Percentiles rank a stretch among this genome's conserved stretches.
phyloP scores from a whole-genome alignment of 2,797 vertebrate species.

The Liasis olivaceus region DNA sequence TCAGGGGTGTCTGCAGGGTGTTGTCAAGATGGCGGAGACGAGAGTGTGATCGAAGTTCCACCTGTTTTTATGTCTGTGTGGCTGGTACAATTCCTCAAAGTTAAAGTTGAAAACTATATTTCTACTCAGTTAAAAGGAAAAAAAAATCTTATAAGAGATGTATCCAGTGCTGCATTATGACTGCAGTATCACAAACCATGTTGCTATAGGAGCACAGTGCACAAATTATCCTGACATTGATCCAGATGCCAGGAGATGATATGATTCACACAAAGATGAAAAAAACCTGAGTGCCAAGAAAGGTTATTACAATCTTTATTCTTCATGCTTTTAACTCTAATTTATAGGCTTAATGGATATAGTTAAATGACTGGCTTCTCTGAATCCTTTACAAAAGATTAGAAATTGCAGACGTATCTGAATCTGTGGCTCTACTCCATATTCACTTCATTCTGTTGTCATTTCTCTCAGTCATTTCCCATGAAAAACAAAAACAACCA shows the following conservation, averaged over 20 bases:
- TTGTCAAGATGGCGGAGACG: background rate
- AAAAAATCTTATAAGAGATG: background rate
- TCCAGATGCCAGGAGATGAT: background rate
- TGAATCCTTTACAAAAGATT: background rate
- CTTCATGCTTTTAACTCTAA: background rate
- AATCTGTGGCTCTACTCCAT: background rate
- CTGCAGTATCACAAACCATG: background rate
- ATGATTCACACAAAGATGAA: background rate
- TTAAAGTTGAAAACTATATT: background rate
- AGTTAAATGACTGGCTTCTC: background rate
- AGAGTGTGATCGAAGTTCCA: background rate
- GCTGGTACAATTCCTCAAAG: background rate
- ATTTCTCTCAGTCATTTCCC: background rate
- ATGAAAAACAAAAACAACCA: background rate
- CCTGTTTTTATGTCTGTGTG: background rate
- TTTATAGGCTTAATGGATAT: background rate
- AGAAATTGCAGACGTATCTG: background rate
- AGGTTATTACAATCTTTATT: background rate
- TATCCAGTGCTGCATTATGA: background rate
- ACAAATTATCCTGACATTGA: background rate
- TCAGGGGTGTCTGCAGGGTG: background rate
- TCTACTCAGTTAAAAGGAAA: background rate
- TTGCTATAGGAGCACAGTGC: background rate
- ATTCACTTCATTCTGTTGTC: background rate
- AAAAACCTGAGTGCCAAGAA: background rate